Conservation (phyloP, 2,888 invertebrate species). For the Sycophila texana region DNA sequence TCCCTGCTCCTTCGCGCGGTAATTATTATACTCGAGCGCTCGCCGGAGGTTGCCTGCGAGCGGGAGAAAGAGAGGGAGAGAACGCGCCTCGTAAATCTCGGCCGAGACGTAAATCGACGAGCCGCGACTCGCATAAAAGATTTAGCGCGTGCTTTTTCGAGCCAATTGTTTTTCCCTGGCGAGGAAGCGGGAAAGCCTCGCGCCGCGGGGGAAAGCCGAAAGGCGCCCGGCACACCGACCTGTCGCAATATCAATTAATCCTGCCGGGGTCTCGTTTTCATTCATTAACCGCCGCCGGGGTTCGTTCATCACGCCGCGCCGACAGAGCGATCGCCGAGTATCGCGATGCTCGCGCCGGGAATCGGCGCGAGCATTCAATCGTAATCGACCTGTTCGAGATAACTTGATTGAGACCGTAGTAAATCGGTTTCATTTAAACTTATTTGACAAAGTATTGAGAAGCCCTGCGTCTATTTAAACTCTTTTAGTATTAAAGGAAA, state of each 20-base stretch:
- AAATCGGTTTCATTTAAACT: constrained; percentile 5
- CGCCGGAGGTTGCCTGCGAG: background rate
- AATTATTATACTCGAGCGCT: constrained; percentile 28
- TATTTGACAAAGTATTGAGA: background rate
- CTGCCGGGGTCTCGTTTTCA: too few relatives aligned
- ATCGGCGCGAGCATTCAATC: background rate
- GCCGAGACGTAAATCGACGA: constrained; percentile 52
- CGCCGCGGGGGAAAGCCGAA: background rate
- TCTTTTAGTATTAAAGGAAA: too few relatives aligned
- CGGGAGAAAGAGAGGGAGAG: too few relatives aligned
- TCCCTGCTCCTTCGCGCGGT: background rate
- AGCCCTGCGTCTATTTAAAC: too few relatives aligned
- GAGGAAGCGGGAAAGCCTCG: constrained; percentile 12
- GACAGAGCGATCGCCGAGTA: too few relatives aligned
- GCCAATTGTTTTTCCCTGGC: background rate
- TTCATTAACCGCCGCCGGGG: too few relatives aligned
- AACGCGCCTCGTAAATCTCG: constrained; percentile 52
- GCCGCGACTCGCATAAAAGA: constrained; percentile 52
- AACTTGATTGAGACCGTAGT: background rate
- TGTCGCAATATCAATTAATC: background rate
- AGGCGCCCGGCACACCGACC: background rate
- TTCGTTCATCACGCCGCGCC: too few relatives aligned
- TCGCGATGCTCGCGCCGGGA: too few relatives aligned
- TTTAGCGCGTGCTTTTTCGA: constrained; percentile 32
- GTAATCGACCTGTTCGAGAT: background rate